phyloP scores from a whole-genome alignment of 1,140 invertebrate species.

The Camponotus vicinus region DNA sequence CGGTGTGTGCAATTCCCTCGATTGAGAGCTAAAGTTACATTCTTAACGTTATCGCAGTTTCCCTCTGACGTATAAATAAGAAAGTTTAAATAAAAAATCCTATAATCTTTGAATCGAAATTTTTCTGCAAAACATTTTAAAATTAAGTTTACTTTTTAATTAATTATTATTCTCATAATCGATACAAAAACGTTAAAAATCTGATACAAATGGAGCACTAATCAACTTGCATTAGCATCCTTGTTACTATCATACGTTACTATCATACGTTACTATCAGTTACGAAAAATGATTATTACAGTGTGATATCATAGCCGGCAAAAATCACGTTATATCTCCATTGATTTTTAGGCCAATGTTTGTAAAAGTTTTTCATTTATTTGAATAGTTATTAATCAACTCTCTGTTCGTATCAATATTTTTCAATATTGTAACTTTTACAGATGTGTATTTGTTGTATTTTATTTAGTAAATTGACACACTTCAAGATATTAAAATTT shows the following conservation, averaged over 20 bases:
- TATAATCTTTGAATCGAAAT: background rate
- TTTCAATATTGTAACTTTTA: conserved; percentile 12
- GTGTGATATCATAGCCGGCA: background rate
- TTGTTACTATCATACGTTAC: conserved; percentile 20
- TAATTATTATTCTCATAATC: background rate
- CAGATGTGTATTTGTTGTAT: background rate
- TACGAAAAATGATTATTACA: conserved; percentile 35
- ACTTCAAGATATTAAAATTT: background rate
- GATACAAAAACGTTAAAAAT: background rate
- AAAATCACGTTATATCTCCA: conserved; percentile 9
- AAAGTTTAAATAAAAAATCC: background rate
- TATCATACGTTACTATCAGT: too few relatives aligned
- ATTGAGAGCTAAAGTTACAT: background rate
- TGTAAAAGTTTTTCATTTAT: conserved; percentile 10
- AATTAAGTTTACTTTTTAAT: background rate
- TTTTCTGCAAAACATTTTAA: background rate
- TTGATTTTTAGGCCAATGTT: conserved; percentile 39
- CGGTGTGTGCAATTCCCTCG: background rate
- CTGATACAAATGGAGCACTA: too few relatives aligned
- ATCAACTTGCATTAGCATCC: background rate
- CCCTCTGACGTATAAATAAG: background rate
- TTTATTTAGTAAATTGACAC: background rate
- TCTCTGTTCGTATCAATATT: background rate
- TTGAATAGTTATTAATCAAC: conserved; percentile 9
- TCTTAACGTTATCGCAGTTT: background rate